phyloP scores from a whole-genome alignment of 2,113 vertebrate genomes.

The Tupaia chinensis region DNA sequence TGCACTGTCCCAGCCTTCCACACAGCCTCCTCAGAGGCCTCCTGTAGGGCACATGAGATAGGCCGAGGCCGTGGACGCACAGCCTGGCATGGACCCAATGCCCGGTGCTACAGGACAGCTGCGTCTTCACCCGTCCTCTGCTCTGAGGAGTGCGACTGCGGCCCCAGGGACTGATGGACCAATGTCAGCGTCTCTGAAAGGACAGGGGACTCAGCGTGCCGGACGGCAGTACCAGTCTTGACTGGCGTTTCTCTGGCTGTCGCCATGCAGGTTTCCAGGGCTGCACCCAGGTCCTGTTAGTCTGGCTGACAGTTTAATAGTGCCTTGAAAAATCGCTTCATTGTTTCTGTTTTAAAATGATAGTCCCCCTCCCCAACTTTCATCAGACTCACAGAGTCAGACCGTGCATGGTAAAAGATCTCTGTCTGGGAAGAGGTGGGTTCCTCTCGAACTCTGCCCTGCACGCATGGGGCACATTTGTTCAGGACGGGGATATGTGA shows the following conservation, averaged over 20 bases:
- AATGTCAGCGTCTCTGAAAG: not conserved
- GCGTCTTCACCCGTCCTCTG: not conserved
- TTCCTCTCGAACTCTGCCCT: too few species aligned
- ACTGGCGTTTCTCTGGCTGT: accelerated
- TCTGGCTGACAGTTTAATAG: not conserved
- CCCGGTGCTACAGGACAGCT: accelerated
- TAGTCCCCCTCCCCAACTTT: not conserved
- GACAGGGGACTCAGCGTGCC: accelerated
- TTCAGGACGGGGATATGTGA: too few species aligned
- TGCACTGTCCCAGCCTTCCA: not conserved
- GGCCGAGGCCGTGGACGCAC: accelerated
- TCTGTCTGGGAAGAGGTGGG: not conserved
- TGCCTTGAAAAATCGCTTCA: not conserved
- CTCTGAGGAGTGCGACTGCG: accelerated
- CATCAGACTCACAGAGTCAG: not conserved
- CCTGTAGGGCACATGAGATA: not conserved
- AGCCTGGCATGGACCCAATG: accelerated
- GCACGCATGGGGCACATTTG: not conserved
- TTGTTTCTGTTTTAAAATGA: not conserved
- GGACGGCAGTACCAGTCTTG: accelerated
- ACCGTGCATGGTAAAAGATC: not conserved
- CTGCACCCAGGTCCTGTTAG: not conserved
- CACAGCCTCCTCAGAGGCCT: not conserved
- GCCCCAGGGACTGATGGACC: accelerated
- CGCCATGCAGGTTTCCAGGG: too few species aligned